Percentiles rank a stretch among this genome's conserved stretches.
Evolutionary conservation across 53 echinoderm and acorn worm species (phyloP).

Genomic region (Luidia sarsii): DNA sequence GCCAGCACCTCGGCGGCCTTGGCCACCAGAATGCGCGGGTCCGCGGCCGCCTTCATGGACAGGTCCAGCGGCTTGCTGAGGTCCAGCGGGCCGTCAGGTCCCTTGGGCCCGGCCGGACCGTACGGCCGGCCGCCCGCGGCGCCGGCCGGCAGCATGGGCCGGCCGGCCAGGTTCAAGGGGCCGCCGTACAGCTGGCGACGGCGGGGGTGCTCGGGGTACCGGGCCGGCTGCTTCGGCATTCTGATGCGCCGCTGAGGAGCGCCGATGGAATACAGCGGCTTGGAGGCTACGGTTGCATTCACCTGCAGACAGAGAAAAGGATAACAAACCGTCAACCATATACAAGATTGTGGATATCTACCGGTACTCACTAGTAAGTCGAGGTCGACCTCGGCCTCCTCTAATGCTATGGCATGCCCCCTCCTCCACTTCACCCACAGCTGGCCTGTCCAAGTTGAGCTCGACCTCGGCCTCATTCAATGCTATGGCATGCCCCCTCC

Average conservation of each 20-base stretch:
- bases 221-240: background rate
- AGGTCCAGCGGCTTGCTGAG: conserved; percentile 85
- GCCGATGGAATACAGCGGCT: conserved; percentile 28
- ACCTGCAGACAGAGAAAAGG: background rate
- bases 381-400: too few species aligned
- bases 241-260: conserved; percentile 18
- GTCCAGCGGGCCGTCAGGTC: conserved; percentile 74
- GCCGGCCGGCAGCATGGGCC: background rate
- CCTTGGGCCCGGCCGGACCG: background rate
- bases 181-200: conserved; percentile 11
- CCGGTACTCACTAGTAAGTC: too few species aligned
- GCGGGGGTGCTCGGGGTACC: conserved; percentile 7
- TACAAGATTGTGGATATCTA: too few species aligned
- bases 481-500: too few species aligned
- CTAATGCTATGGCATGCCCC: too few species aligned
- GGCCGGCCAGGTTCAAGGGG: conserved; percentile 8
- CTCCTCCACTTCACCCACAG: too few species aligned
- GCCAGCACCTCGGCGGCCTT: background rate
- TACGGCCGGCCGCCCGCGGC: background rate
- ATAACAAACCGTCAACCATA: too few species aligned
- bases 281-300: conserved; percentile 4
- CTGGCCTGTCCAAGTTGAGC: too few species aligned
- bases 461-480: too few species aligned
- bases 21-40: conserved; percentile 4
- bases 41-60: conserved; percentile 58